Percentiles rank a stretch among this genome's conserved stretches.
These are phyloP conservation scores for Timema cristinae DNA, from an alignment of 2,888 invertebrate genomes.

Conservation along the genomic window DNA sequence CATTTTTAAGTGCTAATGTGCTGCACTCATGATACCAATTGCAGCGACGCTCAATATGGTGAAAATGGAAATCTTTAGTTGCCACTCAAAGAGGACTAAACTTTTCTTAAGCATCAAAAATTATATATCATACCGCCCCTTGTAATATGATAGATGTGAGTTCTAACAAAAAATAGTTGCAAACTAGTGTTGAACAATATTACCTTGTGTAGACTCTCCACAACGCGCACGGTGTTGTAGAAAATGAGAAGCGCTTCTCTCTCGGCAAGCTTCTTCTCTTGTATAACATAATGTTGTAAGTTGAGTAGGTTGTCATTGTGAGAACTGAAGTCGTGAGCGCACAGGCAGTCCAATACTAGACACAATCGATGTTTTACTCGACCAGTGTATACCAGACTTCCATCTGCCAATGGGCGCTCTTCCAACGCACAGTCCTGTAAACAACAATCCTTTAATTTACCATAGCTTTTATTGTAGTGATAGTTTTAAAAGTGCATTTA, in stretches of 20 bases:
- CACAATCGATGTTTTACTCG: slow-evolving; percentile 58
- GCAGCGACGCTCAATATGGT: too few species aligned
- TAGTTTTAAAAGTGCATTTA: too few species aligned
- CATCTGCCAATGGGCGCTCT: slow-evolving; percentile 53
- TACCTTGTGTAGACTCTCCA: slow-evolving; percentile 69
- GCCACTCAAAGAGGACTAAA: too few species aligned
- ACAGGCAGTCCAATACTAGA: slow-evolving; percentile 69
- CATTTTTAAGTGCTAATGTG: too few species aligned
- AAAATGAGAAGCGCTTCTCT: slow-evolving; percentile 70
- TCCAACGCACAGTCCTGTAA: slow-evolving; percentile 66
- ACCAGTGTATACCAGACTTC: slow-evolving; percentile 54
- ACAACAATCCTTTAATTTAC: too few species aligned
- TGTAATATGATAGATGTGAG: too few species aligned
- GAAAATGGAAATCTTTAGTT: too few species aligned
- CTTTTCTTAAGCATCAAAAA: too few species aligned
- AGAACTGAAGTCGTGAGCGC: slow-evolving; percentile 60
- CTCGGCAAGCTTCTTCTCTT: slow-evolving; percentile 69
- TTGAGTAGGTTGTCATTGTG: slow-evolving; percentile 58
- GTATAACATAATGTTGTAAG: slow-evolving; percentile 71
- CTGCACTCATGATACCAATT: too few species aligned
- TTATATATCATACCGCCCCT: too few species aligned
- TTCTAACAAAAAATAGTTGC: neutral
- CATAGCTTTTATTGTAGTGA: too few species aligned
- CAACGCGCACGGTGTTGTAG: slow-evolving; percentile 68
- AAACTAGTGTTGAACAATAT: slow-evolving; percentile 28